Conservation (phyloP, 2,113 vertebrate species). For the Oncorhynchus keta region DNA sequence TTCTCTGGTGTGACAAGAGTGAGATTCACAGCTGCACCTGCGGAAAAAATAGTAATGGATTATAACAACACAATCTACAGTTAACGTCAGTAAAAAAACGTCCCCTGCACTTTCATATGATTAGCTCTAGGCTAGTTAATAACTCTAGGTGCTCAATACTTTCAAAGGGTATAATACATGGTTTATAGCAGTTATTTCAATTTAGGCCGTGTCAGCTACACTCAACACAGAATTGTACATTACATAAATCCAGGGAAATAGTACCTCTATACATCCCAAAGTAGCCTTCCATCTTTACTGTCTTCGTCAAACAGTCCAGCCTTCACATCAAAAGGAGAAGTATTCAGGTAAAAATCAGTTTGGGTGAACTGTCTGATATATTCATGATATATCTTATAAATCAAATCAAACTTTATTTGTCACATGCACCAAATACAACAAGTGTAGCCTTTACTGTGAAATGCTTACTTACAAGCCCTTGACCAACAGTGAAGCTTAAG, state of each 20-base stretch:
- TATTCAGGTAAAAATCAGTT: no score
- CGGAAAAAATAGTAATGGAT: conserved; percentile 15
- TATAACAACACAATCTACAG: conserved; percentile 4
- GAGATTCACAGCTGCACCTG: conserved; percentile 85
- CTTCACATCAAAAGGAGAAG: conserved; percentile 62
- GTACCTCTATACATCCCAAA: conserved; percentile 98
- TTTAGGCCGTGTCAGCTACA: neutral
- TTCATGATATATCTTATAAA: no score
- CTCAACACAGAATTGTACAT: no score
- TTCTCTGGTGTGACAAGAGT: conserved; percentile 85
- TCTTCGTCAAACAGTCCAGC: conserved; percentile 96
- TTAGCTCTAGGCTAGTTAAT: neutral
- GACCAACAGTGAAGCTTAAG: no score
- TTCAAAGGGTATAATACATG: neutral
- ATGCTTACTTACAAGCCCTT: no score
- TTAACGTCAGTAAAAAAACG: neutral
- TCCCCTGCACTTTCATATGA: neutral
- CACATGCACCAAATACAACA: no score
- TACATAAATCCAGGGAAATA: conserved; percentile 7
- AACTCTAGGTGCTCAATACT: neutral
- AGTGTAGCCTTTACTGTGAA: no score
- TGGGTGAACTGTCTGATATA: no score
- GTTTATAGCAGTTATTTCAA: neutral
- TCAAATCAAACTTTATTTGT: no score
- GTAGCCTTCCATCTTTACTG: conserved; percentile 91